phyloP scores from a whole-genome alignment of 2,113 vertebrate genomes.

The Bothrops jararaca region DNA sequence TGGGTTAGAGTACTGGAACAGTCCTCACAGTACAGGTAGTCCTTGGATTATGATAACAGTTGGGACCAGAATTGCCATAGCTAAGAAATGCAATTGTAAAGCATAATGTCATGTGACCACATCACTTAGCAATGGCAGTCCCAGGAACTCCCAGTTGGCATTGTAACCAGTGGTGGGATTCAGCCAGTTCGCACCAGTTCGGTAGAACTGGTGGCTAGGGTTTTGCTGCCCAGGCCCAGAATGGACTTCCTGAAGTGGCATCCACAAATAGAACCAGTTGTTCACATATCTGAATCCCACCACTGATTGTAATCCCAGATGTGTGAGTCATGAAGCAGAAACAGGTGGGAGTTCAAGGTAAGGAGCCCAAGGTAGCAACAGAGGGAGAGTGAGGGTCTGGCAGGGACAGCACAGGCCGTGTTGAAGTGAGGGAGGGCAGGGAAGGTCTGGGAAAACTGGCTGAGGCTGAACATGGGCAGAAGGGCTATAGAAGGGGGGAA shows the following conservation, averaged over 20 bases:
- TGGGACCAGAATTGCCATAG: background rate
- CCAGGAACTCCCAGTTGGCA: background rate
- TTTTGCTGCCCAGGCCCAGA: too few species aligned
- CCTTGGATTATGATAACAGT: background rate
- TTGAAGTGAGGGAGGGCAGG: background rate
- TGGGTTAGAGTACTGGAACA: background rate
- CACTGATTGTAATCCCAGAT: background rate
- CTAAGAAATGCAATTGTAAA: background rate
- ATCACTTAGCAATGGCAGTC: background rate
- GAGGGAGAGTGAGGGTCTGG: background rate
- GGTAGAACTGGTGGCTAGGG: too few species aligned
- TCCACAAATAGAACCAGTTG: too few species aligned
- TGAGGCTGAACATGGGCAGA: background rate
- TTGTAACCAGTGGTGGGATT: background rate
- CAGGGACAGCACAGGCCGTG: background rate
- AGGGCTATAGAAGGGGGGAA: fast-evolving
- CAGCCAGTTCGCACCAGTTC: too few species aligned
- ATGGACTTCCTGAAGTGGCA: too few species aligned
- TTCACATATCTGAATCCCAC: too few species aligned
- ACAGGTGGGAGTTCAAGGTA: background rate
- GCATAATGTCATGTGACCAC: background rate
- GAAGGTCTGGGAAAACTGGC: background rate
- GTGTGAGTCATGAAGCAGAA: background rate
- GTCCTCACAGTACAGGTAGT: background rate
- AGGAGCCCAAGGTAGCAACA: background rate